A percentile compares a stretch with the other conserved stretches of the same genome.
These are phyloP conservation scores for Pachyrhynchus sulphureomaculatus DNA, from an alignment of 1,140 invertebrate species.

Conservation along the genomic window DNA sequence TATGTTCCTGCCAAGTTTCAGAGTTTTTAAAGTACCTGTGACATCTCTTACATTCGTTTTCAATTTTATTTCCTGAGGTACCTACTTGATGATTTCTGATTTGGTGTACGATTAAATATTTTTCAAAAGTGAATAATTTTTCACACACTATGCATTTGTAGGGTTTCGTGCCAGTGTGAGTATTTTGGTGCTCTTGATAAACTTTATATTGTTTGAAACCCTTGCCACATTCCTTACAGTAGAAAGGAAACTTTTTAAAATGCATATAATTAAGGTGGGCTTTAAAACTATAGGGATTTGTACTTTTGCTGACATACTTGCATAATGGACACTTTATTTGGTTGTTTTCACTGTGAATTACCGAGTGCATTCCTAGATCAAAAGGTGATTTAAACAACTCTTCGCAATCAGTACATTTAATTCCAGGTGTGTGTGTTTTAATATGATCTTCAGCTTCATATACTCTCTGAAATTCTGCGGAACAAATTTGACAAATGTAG, in stretches of 20 bases:
- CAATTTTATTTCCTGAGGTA: constrained; percentile 25
- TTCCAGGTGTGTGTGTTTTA: constrained; percentile 29
- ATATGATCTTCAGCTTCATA: constrained; percentile 38
- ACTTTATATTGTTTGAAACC: constrained; percentile 32
- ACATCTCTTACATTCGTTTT: constrained; percentile 43
- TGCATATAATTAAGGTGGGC: constrained; percentile 46
- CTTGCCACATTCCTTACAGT: constrained; percentile 33
- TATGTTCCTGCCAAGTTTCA: constrained; percentile 53
- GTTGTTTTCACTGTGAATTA: constrained; percentile 31
- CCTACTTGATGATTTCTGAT: constrained; percentile 51
- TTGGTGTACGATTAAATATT: constrained; percentile 73
- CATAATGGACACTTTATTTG: constrained; percentile 32
- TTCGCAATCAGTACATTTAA: constrained; percentile 38
- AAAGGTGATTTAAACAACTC: constrained; percentile 37
- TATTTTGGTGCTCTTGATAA: constrained; percentile 32
- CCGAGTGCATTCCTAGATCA: constrained; percentile 40
- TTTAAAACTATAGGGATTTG: constrained; percentile 21
- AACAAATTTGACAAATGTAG: constrained; percentile 31
- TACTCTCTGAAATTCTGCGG: constrained; percentile 29
- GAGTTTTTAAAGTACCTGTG: constrained; percentile 51
- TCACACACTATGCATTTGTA: constrained; percentile 45
- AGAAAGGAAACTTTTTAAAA: constrained; percentile 52
- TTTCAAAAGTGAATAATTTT: constrained; percentile 65
- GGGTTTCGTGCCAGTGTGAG: constrained; percentile 44
- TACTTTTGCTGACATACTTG: constrained; percentile 18